Evolutionary conservation across 2,888 invertebrate genomes (phyloP), one percentile per base, ranked within the genome.

Genomic region (Phengaris alcon): DNA sequence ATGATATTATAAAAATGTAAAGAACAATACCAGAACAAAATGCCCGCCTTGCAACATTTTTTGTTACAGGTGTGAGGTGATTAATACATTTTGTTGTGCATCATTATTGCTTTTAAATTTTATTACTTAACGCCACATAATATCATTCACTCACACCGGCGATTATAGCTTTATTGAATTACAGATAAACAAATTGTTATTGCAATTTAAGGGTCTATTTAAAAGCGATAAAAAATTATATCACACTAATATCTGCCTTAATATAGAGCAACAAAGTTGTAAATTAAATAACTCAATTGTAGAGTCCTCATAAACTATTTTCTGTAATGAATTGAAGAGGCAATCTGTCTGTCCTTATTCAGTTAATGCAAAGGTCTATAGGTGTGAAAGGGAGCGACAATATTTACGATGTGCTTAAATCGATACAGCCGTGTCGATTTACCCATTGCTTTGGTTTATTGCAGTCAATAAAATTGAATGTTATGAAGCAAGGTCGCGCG

Each of bases 381-480:
- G 74, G 89, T 76, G 81, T 55, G 85, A 91, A 77, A 82, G 80
- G 79, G 88, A 89, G 77, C 75, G 80, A 69, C 68, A 79, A 90
- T 88, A 90, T 91, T 90, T 90, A 91, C 88, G 90, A 91, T 87
- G 90, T 92, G 92, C 90, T 90, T 91, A 90, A 87, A 90, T 90
- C 90, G 90, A 91, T 91, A 91, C 88, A 87, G 86, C 85, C 87
- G 91, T 88, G 92, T 89, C 92, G 93, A 92, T 93, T 90, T 91
- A 92, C 92, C 90, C 91, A 93, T 91, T 92, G 90, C 90, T 89
- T 91, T 93, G 87, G 90, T 93, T 91, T 92, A 93, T 93, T 90
- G 90, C 89, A 91, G 90, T 90, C 93, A 91, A 93, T 93, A 93
- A 93, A 93, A 91, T 90, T 93, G 88, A 91, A 88, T 88, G 91